phyloP scores from a whole-genome alignment of 2,888 invertebrate species.

The Pterobdella sp. region DNA sequence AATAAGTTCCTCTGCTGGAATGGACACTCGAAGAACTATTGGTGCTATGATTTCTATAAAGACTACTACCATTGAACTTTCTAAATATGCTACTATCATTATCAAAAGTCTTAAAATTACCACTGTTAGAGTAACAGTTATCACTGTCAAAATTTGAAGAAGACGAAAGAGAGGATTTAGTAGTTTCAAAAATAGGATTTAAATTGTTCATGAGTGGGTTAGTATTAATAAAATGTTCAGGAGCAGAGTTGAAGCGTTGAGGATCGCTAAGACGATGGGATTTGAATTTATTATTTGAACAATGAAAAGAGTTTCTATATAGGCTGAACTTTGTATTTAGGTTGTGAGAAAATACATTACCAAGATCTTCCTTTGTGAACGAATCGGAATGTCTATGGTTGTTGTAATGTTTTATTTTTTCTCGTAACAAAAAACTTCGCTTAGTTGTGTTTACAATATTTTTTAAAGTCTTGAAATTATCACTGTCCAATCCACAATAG shows the following conservation, averaged over 20 bases:
- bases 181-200: not conserved
- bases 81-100: not conserved
- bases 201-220: not conserved
- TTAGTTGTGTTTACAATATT: slow-evolving; percentile 6
- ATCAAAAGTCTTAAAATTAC: not conserved
- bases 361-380: too few relatives aligned
- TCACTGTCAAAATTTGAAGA: too few relatives aligned
- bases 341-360: not conserved
- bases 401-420: slow-evolving; percentile 15
- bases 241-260: not conserved
- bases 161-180: not conserved
- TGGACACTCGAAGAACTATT: not conserved
- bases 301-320: not conserved
- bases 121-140: too few relatives aligned
- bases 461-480: not conserved
- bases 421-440: slow-evolving; percentile 18
- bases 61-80: too few relatives aligned
- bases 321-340: not conserved
- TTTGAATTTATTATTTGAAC: not conserved
- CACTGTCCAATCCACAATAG: not conserved
- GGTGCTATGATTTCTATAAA: not conserved
- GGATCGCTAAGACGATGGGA: not conserved
- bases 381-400: not conserved
- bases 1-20: not conserved
- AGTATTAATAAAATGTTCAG: not conserved